Percentiles rank a stretch among this genome's conserved stretches.
phyloP scores from a whole-genome alignment of 2,888 invertebrate species.

The Pseudolycoriella hygida region DNA sequence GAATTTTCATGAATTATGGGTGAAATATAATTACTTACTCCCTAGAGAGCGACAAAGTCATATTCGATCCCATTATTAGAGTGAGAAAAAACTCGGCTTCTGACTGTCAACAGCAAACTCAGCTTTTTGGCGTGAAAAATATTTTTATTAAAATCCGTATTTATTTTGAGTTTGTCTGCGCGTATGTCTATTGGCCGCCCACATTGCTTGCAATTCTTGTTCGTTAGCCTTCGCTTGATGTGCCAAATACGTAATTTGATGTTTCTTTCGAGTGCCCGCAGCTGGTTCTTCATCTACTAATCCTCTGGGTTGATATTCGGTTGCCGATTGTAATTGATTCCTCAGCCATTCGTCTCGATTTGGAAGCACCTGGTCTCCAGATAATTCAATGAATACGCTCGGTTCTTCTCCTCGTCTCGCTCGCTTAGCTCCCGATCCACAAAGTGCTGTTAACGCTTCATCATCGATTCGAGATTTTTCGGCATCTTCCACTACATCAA shows the following conservation, averaged over 20 bases:
- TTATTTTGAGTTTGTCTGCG: slow-evolving; percentile 83
- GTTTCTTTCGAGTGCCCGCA: slow-evolving; percentile 62
- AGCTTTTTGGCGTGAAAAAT: too few relatives aligned
- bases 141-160: slow-evolving; percentile 67
- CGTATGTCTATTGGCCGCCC: slow-evolving; percentile 75
- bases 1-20: too few relatives aligned
- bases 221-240: slow-evolving; percentile 88
- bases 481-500: slow-evolving; percentile 12
- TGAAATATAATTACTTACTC: too few relatives aligned
- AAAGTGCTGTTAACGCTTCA: slow-evolving; percentile 39
- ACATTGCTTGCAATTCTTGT: slow-evolving; percentile 80
- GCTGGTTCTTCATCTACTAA: slow-evolving; percentile 31
- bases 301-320: slow-evolving; percentile 29
- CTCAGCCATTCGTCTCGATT: slow-evolving; percentile 68
- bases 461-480: slow-evolving; percentile 11
- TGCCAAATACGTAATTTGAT: slow-evolving; percentile 92
- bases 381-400: slow-evolving; percentile 65
- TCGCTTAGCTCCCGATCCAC: slow-evolving; percentile 45
- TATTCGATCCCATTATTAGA: too few relatives aligned
- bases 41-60: too few relatives aligned
- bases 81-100: too few relatives aligned
- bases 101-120: too few relatives aligned
- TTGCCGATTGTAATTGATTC: slow-evolving; percentile 59
- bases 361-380: slow-evolving; percentile 61
- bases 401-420: slow-evolving; percentile 36